Percentiles rank a stretch among this genome's conserved stretches.
phyloP scores from a whole-genome alignment of 2,888 invertebrate genomes.

The Nymphalis urticae region DNA sequence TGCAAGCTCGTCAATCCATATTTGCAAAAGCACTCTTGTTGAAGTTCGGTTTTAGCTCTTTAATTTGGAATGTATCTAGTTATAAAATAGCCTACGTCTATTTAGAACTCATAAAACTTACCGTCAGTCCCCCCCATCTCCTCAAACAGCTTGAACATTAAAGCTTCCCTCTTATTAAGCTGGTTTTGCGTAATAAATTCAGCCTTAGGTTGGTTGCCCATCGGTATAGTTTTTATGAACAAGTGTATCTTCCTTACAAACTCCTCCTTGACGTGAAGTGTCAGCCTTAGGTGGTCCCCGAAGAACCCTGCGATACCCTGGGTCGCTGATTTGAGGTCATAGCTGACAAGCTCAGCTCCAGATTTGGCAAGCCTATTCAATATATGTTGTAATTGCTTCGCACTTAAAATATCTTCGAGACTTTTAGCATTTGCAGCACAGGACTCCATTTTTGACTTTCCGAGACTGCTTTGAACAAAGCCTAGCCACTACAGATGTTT shows the following conservation, averaged over 20 bases:
- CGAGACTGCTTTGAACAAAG: not conserved
- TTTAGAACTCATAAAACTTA: conserved; percentile 26
- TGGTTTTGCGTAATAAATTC: conserved; percentile 55
- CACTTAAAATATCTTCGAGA: conserved; percentile 47
- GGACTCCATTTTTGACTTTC: conserved; percentile 12
- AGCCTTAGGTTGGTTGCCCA: conserved; percentile 57
- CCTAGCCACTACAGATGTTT: not conserved
- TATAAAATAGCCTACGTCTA: too few relatives aligned
- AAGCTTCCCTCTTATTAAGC: conserved; percentile 58
- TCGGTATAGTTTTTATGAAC: conserved; percentile 63
- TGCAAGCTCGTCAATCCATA: too few relatives aligned
- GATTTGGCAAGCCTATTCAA: conserved; percentile 43
- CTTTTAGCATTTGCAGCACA: not conserved
- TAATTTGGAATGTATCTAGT: too few relatives aligned
- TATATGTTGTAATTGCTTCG: conserved; percentile 51
- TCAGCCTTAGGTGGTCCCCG: conserved; percentile 60
- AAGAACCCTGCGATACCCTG: conserved; percentile 64
- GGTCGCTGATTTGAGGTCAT: conserved; percentile 50
- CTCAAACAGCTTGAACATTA: conserved; percentile 59
- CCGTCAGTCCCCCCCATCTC: conserved; percentile 48
- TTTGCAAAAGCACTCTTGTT: too few relatives aligned
- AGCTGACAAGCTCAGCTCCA: conserved; percentile 41
- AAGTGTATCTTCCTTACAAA: conserved; percentile 46
- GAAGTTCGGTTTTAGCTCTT: too few relatives aligned
- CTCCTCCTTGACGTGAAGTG: conserved; percentile 47